Base-by-base conservation (phyloP, 2,888 invertebrate species). In the Xestia c-nigrum region DNA sequence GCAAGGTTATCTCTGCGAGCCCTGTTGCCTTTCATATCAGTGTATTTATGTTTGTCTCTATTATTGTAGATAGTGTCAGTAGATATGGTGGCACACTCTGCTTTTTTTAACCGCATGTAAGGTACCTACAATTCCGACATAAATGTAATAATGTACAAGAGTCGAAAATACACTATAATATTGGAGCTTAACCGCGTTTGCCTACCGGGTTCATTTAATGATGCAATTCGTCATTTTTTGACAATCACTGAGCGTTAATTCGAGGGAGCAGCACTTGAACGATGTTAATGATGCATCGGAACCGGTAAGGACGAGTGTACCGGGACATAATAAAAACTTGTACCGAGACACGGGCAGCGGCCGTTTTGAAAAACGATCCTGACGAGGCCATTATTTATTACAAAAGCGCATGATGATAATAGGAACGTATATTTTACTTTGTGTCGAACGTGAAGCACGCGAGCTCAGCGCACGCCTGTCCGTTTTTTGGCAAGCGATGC, bases 401-500 rank as follows among this genome's bases (percentile, higher is more conserved):
- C 93, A 92, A 93, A 93, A 93, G 92, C 92, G 91, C 92, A 92
- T 90, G 91, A 92, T 93, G 93, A 92, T 94, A 93, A 93, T 94
- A 93, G 92, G 91, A 90, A 87, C 90, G 89, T 92, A 91, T 91
- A 91, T 92, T 93, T 93, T 93, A 92, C 93, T 93, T 93, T 93
- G 87, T 89, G 84, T 85, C 85, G 89, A 86, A 85, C 89, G 90
- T 89, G 90, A 88, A 89, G 89, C 91, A 90, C 91, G 91, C 93
- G 91, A 91, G 85, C 87, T 85, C 88, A 88, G 86, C 88, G 85
- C 89, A 89, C 87, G 85, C 87, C 77, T 80, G 85, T 87, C 90
- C 85, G 89, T 94, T 95, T 96, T 95, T 96, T 96, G 96, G 96
- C 96, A 95, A 93, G 90, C 93, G 92, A 87, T 90, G 92, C 92